phyloP scores from a whole-genome alignment of 2,113 vertebrate species.

The Cebus imitator region DNA sequence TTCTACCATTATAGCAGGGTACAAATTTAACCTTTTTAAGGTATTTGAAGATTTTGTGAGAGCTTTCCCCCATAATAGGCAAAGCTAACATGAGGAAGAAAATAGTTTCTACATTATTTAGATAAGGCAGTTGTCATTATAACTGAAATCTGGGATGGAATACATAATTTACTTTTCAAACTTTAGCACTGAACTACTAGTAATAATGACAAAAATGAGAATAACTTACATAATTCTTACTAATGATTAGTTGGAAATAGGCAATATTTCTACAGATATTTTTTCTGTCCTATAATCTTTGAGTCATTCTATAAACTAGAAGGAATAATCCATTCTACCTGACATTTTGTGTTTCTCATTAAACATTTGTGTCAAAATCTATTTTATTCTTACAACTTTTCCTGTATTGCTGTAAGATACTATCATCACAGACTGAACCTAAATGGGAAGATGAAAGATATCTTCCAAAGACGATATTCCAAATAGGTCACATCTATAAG shows the following conservation, averaged over 20 bases:
- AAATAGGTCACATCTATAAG: neutral
- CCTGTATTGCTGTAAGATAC: neutral
- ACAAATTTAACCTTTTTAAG: conserved; percentile 29
- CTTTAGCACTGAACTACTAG: conserved; percentile 52
- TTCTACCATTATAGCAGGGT: neutral
- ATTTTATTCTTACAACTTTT: neutral
- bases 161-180: conserved; percentile 49
- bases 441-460: neutral
- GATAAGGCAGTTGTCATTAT: conserved; percentile 55
- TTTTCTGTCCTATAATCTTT: neutral
- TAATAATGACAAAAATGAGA: conserved; percentile 52
- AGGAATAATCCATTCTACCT: neutral
- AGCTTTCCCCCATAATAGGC: conserved; percentile 33
- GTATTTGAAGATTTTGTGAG: conserved; percentile 39
- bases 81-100: conserved; percentile 56
- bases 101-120: conserved; percentile 47
- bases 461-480: neutral
- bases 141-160: conserved; percentile 59
- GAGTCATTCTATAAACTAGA: neutral
- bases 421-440: neutral
- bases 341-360: neutral
- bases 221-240: conserved; percentile 1
- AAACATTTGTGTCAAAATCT: neutral
- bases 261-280: neutral
- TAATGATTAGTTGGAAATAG: conserved; percentile 30